Evolutionary conservation across 2,888 invertebrate species (phyloP).

Genomic region (Prosopocoilus inquinatus): DNA sequence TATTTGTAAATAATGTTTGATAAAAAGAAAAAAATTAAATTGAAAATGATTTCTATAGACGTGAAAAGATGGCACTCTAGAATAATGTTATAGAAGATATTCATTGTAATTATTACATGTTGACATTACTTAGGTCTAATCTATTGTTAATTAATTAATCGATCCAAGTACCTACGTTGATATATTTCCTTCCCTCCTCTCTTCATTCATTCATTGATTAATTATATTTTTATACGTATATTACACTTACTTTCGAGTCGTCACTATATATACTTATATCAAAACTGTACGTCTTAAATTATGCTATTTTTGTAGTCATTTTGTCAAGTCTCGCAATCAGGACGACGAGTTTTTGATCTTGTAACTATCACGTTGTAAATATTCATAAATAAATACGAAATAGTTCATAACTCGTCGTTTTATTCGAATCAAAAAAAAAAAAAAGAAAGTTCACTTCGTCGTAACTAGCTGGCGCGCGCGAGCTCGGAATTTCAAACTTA

Average conservation of each 20-base stretch:
- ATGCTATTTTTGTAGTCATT: constrained; percentile 3
- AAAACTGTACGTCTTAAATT: constrained; percentile 10
- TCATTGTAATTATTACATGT: constrained; percentile 41
- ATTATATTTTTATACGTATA: background rate
- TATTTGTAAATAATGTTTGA: constrained; percentile 19
- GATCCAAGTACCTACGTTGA: constrained; percentile 6
- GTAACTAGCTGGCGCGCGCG: too few relatives aligned
- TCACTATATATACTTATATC: background rate
- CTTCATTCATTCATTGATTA: constrained; percentile 8
- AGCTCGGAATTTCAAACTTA: too few relatives aligned
- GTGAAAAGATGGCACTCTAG: constrained; percentile 7
- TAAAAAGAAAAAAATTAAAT: too few relatives aligned
- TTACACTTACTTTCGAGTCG: too few relatives aligned
- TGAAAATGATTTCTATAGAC: constrained; percentile 10
- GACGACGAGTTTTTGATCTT: constrained; percentile 10
- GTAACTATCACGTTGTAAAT: constrained; percentile 21
- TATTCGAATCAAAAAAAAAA: background rate
- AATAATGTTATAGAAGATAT: constrained; percentile 25
- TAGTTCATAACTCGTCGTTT: constrained; percentile 13
- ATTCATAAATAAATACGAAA: constrained; percentile 17
- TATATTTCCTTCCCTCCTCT: background rate
- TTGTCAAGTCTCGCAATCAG: background rate
- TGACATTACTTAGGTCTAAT: constrained; percentile 40
- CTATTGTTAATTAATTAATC: constrained; percentile 13
- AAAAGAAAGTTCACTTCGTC: background rate